Percentiles rank a stretch among this genome's conserved stretches.
Conservation (phyloP, 2,797 vertebrate species). For the Gymnothorax reevesii region DNA sequence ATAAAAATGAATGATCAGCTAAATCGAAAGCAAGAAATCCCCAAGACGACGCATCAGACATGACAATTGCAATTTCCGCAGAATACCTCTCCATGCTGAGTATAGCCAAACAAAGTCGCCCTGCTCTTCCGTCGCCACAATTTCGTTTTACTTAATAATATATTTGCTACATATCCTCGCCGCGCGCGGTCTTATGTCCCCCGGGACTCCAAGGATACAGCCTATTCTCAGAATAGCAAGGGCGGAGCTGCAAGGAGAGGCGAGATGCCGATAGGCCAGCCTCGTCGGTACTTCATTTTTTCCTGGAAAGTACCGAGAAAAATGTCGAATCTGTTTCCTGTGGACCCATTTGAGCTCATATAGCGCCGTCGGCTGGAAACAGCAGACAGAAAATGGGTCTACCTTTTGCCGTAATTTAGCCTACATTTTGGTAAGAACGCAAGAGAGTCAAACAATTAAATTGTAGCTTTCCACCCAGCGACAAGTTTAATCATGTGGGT, state of each 20-base stretch:
- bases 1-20: not conserved
- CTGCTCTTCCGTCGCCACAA: not conserved
- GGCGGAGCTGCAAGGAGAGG: slow-evolving; percentile 13
- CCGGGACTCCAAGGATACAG: not conserved
- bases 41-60: not conserved
- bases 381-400: slow-evolving; percentile 1
- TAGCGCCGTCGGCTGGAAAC: slow-evolving; percentile 22
- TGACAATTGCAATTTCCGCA: not conserved
- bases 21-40: not conserved
- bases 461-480: not conserved
- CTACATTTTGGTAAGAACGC: not conserved
- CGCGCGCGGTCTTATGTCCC: not conserved
- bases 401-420: not conserved
- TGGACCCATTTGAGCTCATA: slow-evolving; percentile 38
- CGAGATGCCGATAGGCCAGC: slow-evolving; percentile 48
- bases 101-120: not conserved
- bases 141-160: not conserved
- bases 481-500: not conserved
- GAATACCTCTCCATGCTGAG: not conserved
- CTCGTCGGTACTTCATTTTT: slow-evolving; percentile 48
- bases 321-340: slow-evolving; percentile 52
- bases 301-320: slow-evolving; percentile 68
- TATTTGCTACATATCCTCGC: not conserved
- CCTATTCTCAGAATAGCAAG: slow-evolving; percentile 15
- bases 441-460: slow-evolving; percentile 31